Percentiles rank a stretch among this genome's conserved stretches.
phyloP scores from a whole-genome alignment of 2,888 invertebrate species.

The Drosophila borealis region DNA sequence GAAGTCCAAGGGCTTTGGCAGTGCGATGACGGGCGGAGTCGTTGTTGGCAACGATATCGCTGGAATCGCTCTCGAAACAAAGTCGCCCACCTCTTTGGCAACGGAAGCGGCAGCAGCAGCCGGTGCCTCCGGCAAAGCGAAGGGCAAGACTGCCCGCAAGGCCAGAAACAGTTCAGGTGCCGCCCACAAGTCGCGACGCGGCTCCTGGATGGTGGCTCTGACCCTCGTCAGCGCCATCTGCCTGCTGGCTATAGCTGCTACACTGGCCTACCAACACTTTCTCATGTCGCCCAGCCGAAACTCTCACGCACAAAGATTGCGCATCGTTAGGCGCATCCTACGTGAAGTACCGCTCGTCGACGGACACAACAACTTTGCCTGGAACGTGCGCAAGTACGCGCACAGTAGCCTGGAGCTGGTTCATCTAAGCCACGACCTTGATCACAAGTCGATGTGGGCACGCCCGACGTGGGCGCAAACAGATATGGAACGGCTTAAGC shows the following conservation, averaged over 20 bases:
- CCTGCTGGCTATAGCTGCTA: conserved; percentile 82
- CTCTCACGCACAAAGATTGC: conserved; percentile 85
- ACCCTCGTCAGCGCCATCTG: conserved; percentile 82
- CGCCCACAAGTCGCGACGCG: conserved; percentile 73
- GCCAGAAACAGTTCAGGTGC: conserved; percentile 39
- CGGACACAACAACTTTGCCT: conserved; percentile 94
- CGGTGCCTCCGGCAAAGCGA: conserved; percentile 49
- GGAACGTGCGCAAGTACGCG: conserved; percentile 95
- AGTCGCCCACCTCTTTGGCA: conserved; percentile 71
- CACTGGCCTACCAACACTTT: conserved; percentile 83
- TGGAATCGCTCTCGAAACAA: conserved; percentile 71
- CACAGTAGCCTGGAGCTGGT: conserved; percentile 89
- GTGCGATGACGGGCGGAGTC: conserved; percentile 66
- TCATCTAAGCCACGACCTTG: conserved; percentile 82
- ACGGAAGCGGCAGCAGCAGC: conserved; percentile 42
- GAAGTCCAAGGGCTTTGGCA: conserved; percentile 83
- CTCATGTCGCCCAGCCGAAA: conserved; percentile 84
- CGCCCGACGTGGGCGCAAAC: conserved; percentile 96
- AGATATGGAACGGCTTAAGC: conserved; percentile 93
- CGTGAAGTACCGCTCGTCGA: conserved; percentile 85
- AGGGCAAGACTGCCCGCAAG: conserved; percentile 64
- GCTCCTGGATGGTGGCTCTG: conserved; percentile 83
- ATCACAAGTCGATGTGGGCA: conserved; percentile 90
- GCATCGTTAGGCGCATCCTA: conserved; percentile 83
- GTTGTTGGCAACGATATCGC: conserved; percentile 73